Evolutionary conservation across 2,888 invertebrate genomes (phyloP), one percentile per base, ranked within the genome.

Genomic region (Zaprionus obscuricornis): DNA sequence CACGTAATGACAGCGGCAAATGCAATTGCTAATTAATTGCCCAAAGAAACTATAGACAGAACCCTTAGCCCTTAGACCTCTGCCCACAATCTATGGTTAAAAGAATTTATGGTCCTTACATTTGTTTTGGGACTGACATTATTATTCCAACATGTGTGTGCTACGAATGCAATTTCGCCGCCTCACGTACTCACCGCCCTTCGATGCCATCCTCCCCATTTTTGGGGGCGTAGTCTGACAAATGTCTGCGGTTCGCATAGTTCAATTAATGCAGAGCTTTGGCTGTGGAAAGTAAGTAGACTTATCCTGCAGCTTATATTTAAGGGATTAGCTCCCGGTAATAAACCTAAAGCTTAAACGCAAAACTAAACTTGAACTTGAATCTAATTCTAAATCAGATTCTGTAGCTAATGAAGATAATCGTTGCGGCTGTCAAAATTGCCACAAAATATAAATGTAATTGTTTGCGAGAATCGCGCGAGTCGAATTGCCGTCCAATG

Each of bases 21-120:
- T 86, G 86, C 86, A 86, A 87, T 87, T 81, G 81, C 81, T 87
- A 86, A 87, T 87, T 87, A 87, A 87, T 87, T 87, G 87, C 83
- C 57, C 64, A 63, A 51, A 26, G n/a, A n/a, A n/a, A n/a, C n/a
- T n/a, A n/a, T n/a, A n/a, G n/a, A n/a, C n/a, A n/a, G n/a, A n/a
- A n/a, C n/a, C n/a, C n/a, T n/a, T n/a, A 49, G 42, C 20, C 16
- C 20, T 4, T 16, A 59, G 56, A 42, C 55, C 49, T 29, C 34
- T 16, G 29, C 13, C 29, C 5, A 14, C 31, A 14, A 27, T 10
- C 10, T 8, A 10, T 5, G 13, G 3, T 7, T 49, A 34, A 36
- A 45, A 43, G 45, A 81, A 82, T 82, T 76, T 75, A 81, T 81
- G 78, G 62, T 57, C 49, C 51, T 63, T 43, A 68, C 81, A 77